Percentiles rank a stretch among this genome's conserved stretches.
phyloP scores from a whole-genome alignment of 2,797 vertebrate genomes.

The Benthosema pterotum region DNA sequence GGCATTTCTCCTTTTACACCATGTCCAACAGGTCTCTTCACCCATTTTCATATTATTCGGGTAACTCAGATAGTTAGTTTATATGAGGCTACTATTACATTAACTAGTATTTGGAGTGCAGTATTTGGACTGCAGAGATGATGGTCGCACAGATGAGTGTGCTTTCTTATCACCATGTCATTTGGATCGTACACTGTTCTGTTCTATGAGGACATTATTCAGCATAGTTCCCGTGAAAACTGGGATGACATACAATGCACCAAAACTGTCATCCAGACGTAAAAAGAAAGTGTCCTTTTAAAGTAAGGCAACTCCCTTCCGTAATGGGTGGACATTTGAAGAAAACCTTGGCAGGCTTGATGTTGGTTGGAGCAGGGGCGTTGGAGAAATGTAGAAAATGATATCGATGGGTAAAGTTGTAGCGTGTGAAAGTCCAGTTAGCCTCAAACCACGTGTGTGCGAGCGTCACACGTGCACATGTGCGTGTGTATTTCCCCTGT shows the following conservation, averaged over 20 bases:
- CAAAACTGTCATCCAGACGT: too few species aligned
- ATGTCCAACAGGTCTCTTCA: neutral
- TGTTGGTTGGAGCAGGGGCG: too few species aligned
- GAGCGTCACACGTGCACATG: neutral
- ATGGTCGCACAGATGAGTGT: constrained; percentile 48
- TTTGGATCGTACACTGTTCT: too few species aligned
- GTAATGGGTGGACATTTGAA: too few species aligned
- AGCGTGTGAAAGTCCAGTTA: neutral
- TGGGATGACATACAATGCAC: too few species aligned
- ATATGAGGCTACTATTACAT: constrained; percentile 62
- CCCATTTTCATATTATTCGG: constrained; percentile 4
- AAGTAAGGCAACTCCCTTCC: too few species aligned
- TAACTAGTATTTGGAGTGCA: constrained; percentile 50
- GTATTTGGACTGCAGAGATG: too few species aligned
- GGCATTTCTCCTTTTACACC: constrained; percentile 55
- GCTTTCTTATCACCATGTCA: constrained; percentile 18
- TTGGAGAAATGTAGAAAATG: neutral
- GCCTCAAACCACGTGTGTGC: neutral
- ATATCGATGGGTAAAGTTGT: neutral
- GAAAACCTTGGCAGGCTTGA: too few species aligned
- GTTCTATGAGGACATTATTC: too few species aligned
- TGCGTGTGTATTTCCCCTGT: constrained; percentile 12
- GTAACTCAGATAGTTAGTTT: constrained; percentile 27
- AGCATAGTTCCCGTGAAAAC: too few species aligned
- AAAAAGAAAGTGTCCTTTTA: too few species aligned